A percentile compares a stretch with the other conserved stretches of the same genome.
Conservation (phyloP, 2,888 invertebrate genomes). For the Rambutsinella grinnellia region DNA sequence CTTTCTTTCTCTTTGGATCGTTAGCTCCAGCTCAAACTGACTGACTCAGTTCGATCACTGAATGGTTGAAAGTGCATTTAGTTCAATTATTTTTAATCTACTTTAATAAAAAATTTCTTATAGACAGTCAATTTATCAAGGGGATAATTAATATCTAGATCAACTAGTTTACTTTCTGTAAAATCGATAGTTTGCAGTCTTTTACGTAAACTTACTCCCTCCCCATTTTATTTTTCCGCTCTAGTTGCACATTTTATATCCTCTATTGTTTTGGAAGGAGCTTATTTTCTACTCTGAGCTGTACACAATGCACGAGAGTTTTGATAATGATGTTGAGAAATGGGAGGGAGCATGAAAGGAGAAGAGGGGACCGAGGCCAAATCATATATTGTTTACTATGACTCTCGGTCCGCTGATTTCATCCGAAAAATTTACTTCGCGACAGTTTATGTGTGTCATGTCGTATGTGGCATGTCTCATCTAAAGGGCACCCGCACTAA, state of each 20-base stretch:
- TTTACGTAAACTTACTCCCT: not conserved
- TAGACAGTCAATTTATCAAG: not conserved
- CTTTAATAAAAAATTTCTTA: not conserved
- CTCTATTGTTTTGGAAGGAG: not conserved
- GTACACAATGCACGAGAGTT: not conserved
- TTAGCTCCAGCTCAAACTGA: conserved; percentile 36
- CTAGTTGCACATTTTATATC: conserved; percentile 9
- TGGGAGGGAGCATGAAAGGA: not conserved
- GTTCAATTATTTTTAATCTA: not conserved
- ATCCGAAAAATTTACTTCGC: not conserved
- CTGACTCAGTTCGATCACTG: conserved; percentile 22
- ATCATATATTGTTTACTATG: conserved; percentile 2
- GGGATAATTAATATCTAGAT: not conserved
- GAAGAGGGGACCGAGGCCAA: not conserved
- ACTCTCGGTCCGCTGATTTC: conserved; percentile 7
- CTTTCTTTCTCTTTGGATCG: conserved; percentile 44
- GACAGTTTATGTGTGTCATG: conserved; percentile 17
- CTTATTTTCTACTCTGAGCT: not conserved
- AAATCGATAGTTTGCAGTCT: not conserved
- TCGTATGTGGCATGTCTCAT: conserved; percentile 1
- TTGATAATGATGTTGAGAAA: not conserved
- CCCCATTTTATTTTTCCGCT: conserved; percentile 21
- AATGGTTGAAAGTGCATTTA: not conserved
- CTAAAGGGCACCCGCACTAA: not conserved
- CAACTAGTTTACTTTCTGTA: not conserved